These are phyloP conservation scores for Calidris pugnax DNA, from an alignment of 2,113 vertebrate species.

Conservation along the genomic window DNA sequence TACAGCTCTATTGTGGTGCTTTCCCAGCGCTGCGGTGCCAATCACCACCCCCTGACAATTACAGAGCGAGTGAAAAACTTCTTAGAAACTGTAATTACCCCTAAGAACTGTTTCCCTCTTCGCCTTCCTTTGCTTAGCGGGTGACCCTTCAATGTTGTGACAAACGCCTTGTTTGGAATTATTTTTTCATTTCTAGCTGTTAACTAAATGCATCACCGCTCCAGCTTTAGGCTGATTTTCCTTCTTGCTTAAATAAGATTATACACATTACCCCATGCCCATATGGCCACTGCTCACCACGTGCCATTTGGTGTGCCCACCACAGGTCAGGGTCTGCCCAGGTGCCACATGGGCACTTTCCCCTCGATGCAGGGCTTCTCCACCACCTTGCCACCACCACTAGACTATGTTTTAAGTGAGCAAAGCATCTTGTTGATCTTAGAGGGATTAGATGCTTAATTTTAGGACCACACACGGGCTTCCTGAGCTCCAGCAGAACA, in stretches of 20 bases:
- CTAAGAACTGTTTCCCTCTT: constrained; percentile 33
- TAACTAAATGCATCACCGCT: neutral
- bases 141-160: constrained; percentile 55
- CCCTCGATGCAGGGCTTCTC: neutral
- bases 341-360: neutral
- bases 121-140: neutral
- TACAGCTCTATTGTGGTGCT: constrained; percentile 19
- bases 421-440: accelerated
- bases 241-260: neutral
- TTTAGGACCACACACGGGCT: accelerated
- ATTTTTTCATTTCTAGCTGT: constrained; percentile 32
- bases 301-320: accelerated
- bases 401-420: accelerated
- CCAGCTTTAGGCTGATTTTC: neutral
- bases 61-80: constrained; percentile 30
- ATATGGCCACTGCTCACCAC: accelerated
- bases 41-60: constrained; percentile 17
- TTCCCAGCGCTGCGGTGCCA: neutral
- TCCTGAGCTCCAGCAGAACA: neutral
- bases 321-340: accelerated
- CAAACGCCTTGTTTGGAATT: constrained; percentile 3
- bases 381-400: neutral
- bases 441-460: neutral
- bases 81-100: constrained; percentile 44
- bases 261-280: accelerated